These are phyloP conservation scores for Bungarus multicinctus DNA, from an alignment of 2,113 vertebrate genomes.

Conservation along the genomic window DNA sequence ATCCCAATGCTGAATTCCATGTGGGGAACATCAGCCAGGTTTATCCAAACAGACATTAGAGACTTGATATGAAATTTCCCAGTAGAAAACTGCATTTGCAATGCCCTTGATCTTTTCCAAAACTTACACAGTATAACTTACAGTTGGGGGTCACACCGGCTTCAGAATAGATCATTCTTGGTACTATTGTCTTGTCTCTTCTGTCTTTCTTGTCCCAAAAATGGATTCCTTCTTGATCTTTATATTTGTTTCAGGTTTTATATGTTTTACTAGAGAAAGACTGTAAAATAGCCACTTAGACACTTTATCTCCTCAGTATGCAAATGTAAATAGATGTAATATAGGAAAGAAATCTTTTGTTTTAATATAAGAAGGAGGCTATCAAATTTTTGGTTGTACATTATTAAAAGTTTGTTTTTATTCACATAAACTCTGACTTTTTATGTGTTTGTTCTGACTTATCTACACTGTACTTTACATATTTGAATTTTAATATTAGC, in stretches of 20 bases:
- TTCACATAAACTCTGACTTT: constrained; percentile 59
- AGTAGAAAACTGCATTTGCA: neutral
- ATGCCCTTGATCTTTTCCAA: neutral
- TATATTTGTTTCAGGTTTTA: constrained; percentile 73
- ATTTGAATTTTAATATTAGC: neutral
- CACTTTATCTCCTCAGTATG: constrained; percentile 88
- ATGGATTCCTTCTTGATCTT: constrained; percentile 5
- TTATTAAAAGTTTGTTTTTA: constrained; percentile 82
- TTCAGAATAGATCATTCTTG: constrained; percentile 55
- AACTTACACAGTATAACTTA: neutral
- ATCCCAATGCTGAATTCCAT: neutral
- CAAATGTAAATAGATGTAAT: constrained; percentile 84
- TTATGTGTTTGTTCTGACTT: neutral
- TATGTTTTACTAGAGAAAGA: constrained; percentile 77
- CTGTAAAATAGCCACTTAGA: constrained; percentile 85
- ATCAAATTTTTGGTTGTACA: constrained; percentile 81
- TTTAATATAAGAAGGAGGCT: constrained; percentile 82
- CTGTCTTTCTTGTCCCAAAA: neutral
- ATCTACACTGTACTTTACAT: neutral
- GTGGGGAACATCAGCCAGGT: neutral
- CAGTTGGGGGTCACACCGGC: constrained; percentile 35
- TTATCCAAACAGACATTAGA: neutral
- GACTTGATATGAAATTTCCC: neutral
- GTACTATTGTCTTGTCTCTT: constrained; percentile 50
- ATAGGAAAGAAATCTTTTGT: constrained; percentile 78